Evolutionary conservation across 2,888 invertebrate genomes (phyloP).

Genomic region (Camponotus fellah): DNA sequence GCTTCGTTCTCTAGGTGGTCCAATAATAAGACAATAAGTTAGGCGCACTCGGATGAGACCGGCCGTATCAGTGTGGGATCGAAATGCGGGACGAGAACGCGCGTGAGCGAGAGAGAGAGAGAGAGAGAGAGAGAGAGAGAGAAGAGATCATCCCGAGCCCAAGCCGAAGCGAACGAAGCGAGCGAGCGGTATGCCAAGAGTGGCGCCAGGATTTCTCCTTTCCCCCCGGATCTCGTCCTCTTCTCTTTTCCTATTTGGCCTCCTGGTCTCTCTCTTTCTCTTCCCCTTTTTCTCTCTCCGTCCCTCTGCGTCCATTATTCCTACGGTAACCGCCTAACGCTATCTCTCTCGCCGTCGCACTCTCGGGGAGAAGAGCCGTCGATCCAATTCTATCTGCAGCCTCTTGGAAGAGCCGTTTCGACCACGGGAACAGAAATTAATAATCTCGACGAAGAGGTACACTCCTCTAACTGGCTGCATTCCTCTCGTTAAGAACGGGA

Average conservation of each 20-base stretch:
- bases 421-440: constrained; percentile 74
- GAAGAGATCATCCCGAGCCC: constrained; percentile 67
- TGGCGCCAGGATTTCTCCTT: constrained; percentile 77
- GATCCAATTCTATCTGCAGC: constrained; percentile 75
- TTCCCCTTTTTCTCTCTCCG: not conserved
- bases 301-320: constrained; percentile 47
- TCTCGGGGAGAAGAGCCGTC: constrained; percentile 61
- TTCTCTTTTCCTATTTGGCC: constrained; percentile 59
- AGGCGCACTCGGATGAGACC: constrained; percentile 70
- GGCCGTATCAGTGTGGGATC: constrained; percentile 75
- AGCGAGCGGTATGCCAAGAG: constrained; percentile 75
- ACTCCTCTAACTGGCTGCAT: constrained; percentile 65
- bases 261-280: constrained; percentile 49
- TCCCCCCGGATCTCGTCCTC: constrained; percentile 61
- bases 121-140: constrained; percentile 46
- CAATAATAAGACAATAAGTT: constrained; percentile 84
- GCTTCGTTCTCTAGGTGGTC: constrained; percentile 82
- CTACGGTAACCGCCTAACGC: constrained; percentile 56
- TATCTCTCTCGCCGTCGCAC: constrained; percentile 67
- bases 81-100: constrained; percentile 61
- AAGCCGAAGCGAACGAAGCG: constrained; percentile 68
- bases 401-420: constrained; percentile 71
- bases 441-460: constrained; percentile 70
- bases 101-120: constrained; percentile 37
- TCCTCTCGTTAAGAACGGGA: constrained; percentile 73